A percentile compares a stretch with the other conserved stretches of the same genome.
Evolutionary conservation across 2,797 vertebrate genomes (phyloP).

Genomic region (Sciurus vulgaris): DNA sequence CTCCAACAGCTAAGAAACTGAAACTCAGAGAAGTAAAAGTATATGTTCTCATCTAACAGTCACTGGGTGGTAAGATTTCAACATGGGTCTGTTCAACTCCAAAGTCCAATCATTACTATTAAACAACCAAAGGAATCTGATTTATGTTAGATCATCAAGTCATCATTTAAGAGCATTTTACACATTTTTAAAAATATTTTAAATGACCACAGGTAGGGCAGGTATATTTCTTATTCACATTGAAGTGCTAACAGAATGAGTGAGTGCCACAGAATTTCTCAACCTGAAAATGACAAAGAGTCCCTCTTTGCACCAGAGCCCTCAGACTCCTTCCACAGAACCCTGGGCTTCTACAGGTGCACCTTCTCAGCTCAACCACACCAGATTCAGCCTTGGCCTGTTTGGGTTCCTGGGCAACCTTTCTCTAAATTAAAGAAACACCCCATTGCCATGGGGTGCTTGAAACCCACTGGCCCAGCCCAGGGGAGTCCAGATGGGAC

Average conservation of each 20-base stretch:
- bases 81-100: neutral
- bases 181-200: neutral
- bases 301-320: neutral
- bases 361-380: neutral
- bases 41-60: neutral
- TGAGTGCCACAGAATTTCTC: neutral
- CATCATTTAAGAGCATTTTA: neutral
- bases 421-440: neutral
- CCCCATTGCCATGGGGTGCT: neutral
- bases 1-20: neutral
- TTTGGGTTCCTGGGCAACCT: neutral
- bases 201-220: neutral
- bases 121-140: neutral
- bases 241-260: neutral
- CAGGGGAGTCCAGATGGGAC: accelerated
- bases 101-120: neutral
- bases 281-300: neutral
- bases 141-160: neutral
- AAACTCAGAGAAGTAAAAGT: neutral
- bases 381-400: neutral
- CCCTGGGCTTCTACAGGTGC: neutral
- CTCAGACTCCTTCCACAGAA: neutral
- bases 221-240: neutral
- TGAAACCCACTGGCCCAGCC: neutral
- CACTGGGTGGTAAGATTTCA: neutral